These are phyloP conservation scores for Lutjanus erythropterus DNA, from an alignment of 2,113 vertebrate genomes.

Conservation along the genomic window DNA sequence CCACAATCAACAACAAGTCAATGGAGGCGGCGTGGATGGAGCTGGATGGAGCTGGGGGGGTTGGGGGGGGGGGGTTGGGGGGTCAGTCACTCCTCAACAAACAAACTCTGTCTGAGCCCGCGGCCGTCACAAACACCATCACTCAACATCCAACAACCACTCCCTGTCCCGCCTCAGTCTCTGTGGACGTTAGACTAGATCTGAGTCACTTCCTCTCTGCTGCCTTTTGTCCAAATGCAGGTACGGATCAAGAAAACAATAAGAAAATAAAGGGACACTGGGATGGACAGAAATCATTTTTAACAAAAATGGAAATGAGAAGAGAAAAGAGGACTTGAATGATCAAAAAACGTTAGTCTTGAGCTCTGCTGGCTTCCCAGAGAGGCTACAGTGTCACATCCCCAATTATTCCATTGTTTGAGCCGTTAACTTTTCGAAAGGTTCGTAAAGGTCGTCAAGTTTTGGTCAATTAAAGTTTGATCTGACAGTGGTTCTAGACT, in stretches of 20 bases:
- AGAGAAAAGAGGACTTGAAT: background rate
- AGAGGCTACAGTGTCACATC: background rate
- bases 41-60: too few species aligned
- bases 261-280: background rate
- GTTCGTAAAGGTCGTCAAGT: background rate
- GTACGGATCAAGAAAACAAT: background rate
- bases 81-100: conserved; percentile 19
- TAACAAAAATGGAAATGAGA: background rate
- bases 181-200: background rate
- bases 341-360: background rate
- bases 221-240: background rate
- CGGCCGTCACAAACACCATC: background rate
- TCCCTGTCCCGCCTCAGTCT: background rate
- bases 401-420: too few species aligned
- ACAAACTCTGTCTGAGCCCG: background rate
- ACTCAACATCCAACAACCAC: background rate
- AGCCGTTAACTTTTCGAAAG: background rate
- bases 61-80: conserved; percentile 18
- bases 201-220: too few species aligned
- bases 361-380: background rate
- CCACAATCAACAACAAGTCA: conserved; percentile 78
- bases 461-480: background rate
- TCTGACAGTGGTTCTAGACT: background rate
- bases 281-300: background rate
- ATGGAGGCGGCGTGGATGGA: conserved; percentile 60